phyloP scores from a whole-genome alignment of 2,797 vertebrate species.

The Eupleurogrammus muticus region DNA sequence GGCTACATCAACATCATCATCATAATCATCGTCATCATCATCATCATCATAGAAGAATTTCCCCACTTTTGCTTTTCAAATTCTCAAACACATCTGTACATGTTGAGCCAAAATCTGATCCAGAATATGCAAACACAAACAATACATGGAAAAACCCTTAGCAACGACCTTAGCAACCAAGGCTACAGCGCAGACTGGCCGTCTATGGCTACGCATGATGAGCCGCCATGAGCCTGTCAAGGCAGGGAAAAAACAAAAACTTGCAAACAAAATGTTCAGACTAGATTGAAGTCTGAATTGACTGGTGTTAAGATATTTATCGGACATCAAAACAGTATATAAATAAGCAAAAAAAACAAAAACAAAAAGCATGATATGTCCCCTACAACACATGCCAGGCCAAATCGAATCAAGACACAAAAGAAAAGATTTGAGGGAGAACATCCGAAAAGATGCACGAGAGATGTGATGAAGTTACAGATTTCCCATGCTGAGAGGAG shows the following conservation, averaged over 20 bases:
- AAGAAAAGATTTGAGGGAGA: conserved; percentile 9
- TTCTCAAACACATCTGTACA: not conserved
- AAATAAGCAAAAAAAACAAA: not conserved
- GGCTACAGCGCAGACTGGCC: not conserved
- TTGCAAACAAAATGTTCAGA: not conserved
- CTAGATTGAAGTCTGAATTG: not conserved
- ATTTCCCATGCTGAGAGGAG: conserved; percentile 3
- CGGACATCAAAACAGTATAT: not conserved
- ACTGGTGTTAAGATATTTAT: not conserved
- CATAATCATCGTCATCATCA: not conserved
- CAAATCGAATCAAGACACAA: conserved; percentile 2
- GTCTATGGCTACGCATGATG: not conserved
- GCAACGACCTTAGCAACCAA: not conserved
- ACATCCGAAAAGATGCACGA: conserved; percentile 1
- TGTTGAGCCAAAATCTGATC: not conserved
- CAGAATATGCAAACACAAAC: not conserved
- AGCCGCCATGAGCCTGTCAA: not conserved
- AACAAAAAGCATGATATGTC: not conserved
- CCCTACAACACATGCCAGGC: not conserved
- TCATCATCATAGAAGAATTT: not conserved
- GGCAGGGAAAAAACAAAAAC: not conserved
- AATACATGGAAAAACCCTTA: not conserved
- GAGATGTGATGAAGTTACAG: not conserved
- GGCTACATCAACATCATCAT: not conserved
- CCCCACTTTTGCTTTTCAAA: not conserved